A percentile compares a stretch with the other conserved stretches of the same genome.
Evolutionary conservation across 2,888 invertebrate genomes (phyloP).

Genomic region (Caenorhabditis virilis): DNA sequence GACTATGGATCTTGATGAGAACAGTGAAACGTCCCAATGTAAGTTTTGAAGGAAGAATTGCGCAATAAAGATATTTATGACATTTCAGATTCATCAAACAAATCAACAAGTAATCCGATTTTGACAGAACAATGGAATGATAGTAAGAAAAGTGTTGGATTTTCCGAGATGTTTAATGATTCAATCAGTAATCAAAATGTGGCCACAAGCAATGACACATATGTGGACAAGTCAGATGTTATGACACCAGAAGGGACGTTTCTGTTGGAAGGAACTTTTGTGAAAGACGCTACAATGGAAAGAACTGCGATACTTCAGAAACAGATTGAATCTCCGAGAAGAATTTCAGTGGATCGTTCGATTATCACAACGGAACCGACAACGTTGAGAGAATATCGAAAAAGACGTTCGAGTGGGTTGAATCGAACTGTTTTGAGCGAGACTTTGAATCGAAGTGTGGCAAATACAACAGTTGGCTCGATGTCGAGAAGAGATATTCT

Average conservation of each 20-base stretch:
- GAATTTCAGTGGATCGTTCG: background rate
- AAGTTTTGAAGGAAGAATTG: no score
- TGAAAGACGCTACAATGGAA: no score
- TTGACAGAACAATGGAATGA: no score
- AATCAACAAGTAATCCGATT: no score
- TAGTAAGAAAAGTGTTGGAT: no score
- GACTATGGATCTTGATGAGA: no score
- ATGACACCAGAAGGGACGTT: background rate
- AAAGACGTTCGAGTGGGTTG: background rate
- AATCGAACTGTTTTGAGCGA: background rate
- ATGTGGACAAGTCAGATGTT: background rate
- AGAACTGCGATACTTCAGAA: no score
- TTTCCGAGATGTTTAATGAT: background rate
- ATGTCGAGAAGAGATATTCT: background rate
- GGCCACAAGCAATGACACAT: background rate
- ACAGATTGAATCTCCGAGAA: background rate
- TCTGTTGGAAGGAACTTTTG: background rate
- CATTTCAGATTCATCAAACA: no score
- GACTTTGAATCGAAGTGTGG: background rate
- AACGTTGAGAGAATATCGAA: background rate
- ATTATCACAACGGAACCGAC: background rate
- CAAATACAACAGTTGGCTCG: background rate
- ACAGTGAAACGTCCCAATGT: no score
- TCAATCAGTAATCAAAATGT: background rate
- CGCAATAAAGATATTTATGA: no score